Conservation (phyloP, 2,888 invertebrate genomes). For the Tholera decimalis region DNA sequence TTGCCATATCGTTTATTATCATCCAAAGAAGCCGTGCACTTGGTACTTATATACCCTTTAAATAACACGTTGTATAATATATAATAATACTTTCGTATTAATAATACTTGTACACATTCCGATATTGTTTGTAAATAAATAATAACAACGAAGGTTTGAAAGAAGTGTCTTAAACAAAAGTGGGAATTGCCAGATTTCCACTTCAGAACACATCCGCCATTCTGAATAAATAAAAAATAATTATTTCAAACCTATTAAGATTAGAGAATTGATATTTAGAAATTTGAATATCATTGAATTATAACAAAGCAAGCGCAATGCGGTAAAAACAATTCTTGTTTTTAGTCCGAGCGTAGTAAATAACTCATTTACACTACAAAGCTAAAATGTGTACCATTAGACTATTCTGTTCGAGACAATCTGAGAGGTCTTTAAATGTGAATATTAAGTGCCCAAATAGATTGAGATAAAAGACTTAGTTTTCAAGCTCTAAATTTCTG, state of each 20-base stretch:
- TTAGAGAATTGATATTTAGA: not conserved
- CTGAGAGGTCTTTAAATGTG: not conserved
- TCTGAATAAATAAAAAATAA: constrained; percentile 2
- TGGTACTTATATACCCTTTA: too few species aligned
- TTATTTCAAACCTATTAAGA: not conserved
- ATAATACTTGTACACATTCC: too few species aligned
- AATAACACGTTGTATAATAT: too few species aligned
- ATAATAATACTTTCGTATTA: too few species aligned
- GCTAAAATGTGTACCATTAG: constrained; percentile 37
- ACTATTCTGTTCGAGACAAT: not conserved
- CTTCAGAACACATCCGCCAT: constrained; percentile 9
- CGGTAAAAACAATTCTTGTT: constrained; percentile 36
- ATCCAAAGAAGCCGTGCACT: too few species aligned
- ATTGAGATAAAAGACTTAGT: not conserved
- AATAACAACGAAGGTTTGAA: not conserved
- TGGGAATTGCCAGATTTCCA: constrained; percentile 14
- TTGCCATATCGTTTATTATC: too few species aligned
- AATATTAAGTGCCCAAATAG: not conserved
- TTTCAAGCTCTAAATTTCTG: not conserved
- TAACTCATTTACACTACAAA: constrained; percentile 36
- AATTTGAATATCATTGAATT: too few species aligned
- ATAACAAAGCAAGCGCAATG: constrained; percentile 50
- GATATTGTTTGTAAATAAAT: not conserved
- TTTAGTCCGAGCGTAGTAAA: constrained; percentile 24
- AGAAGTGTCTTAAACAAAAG: constrained; percentile 5